These are phyloP conservation scores for Xestia c-nigrum DNA, from an alignment of 2,888 invertebrate genomes.

Conservation along the genomic window DNA sequence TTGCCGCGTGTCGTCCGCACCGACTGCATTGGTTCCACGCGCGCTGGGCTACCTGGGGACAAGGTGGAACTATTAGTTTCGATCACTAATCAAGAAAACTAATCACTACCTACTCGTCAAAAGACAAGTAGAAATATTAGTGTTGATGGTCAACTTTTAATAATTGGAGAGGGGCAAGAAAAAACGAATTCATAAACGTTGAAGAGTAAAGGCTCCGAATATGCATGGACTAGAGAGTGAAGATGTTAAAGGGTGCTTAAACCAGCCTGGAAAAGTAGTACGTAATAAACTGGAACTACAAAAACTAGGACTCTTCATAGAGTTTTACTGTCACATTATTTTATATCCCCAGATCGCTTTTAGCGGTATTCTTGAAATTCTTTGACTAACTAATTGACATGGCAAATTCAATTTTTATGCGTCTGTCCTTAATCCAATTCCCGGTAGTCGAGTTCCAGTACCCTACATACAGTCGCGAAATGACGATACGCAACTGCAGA, in stretches of 20 bases:
- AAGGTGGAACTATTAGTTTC: constrained; percentile 36
- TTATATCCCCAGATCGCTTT: background rate
- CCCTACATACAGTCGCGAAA: constrained; percentile 44
- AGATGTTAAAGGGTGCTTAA: background rate
- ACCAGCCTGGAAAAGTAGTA: no score
- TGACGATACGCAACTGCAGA: constrained; percentile 11
- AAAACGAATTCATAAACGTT: background rate
- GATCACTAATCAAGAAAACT: background rate
- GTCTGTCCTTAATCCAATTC: constrained; percentile 47
- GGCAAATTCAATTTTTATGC: constrained; percentile 28
- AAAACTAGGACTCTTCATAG: background rate
- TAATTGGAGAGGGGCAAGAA: background rate
- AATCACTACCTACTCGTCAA: background rate
- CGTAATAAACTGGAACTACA: background rate
- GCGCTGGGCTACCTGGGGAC: constrained; percentile 84
- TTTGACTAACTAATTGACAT: constrained; percentile 32
- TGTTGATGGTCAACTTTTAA: background rate
- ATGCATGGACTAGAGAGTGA: background rate
- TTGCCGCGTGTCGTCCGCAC: constrained; percentile 87
- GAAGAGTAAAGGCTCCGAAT: background rate
- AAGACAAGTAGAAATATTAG: background rate
- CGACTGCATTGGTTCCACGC: constrained; percentile 85
- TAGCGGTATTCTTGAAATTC: constrained; percentile 25
- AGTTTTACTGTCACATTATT: background rate
- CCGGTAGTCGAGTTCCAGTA: constrained; percentile 40